Percentiles rank a stretch among this genome's conserved stretches.
phyloP scores from a whole-genome alignment of 2,113 vertebrate genomes.

The Shinisaurus crocodilurus region DNA sequence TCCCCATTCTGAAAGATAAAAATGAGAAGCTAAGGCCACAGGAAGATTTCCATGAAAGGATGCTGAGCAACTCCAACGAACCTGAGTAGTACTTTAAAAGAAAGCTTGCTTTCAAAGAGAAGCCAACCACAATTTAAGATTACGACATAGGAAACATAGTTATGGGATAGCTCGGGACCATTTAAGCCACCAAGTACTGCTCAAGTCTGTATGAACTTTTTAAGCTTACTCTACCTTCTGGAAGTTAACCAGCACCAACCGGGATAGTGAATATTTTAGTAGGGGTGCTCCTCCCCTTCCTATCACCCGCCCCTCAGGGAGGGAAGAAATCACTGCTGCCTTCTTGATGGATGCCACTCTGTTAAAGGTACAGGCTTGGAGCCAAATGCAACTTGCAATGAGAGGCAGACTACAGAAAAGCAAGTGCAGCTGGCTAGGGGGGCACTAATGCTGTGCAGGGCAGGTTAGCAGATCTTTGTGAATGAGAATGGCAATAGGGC shows the following conservation, averaged over 20 bases:
- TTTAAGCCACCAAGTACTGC: not conserved
- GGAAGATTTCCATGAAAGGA: not conserved
- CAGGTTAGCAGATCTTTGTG: not conserved
- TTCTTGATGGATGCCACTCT: not conserved
- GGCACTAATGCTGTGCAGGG: not conserved
- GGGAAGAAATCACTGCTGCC: no score
- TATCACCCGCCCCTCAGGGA: not conserved
- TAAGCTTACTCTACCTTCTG: no score
- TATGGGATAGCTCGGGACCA: not conserved
- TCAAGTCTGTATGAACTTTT: not conserved
- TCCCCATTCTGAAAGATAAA: constrained; percentile 25
- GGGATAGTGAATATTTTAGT: not conserved
- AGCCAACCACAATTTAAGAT: not conserved
- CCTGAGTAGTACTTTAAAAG: not conserved
- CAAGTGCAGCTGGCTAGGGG: no score
- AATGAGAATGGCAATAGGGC: not conserved
- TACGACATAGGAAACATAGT: not conserved
- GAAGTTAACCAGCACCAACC: not conserved
- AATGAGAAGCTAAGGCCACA: not conserved
- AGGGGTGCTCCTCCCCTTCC: not conserved
- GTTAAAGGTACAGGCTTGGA: not conserved
- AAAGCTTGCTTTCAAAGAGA: not conserved
- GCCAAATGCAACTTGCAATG: not conserved
- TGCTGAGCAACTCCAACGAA: not conserved
- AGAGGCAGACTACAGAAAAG: not conserved